These are phyloP conservation scores for Aleiodes alternator DNA, from an alignment of 2,888 invertebrate genomes.

Conservation along the genomic window DNA sequence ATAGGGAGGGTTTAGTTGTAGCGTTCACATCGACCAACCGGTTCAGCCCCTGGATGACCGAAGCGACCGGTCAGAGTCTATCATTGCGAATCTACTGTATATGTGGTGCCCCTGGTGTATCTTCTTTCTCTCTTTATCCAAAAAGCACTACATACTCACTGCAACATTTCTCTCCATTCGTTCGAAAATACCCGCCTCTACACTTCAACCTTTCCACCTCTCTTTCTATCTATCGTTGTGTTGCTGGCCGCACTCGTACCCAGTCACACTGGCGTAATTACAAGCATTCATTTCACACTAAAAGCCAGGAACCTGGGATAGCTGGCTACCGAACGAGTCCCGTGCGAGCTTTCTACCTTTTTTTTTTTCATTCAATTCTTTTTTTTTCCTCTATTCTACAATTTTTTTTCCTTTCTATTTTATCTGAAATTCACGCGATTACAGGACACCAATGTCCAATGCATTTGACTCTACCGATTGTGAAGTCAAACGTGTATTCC, in stretches of 20 bases:
- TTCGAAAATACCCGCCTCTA: slow-evolving; percentile 37
- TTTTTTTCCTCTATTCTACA: slow-evolving; percentile 14
- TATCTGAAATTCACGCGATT: slow-evolving; percentile 28
- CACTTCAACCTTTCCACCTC: slow-evolving; percentile 13
- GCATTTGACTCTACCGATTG: slow-evolving; percentile 11
- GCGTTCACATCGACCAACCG: slow-evolving; percentile 36
- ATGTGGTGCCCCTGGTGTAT: slow-evolving; percentile 22
- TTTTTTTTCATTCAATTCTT: slow-evolving; percentile 11
- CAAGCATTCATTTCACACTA: slow-evolving; percentile 75
- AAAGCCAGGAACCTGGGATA: slow-evolving; percentile 67
- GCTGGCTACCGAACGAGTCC: slow-evolving; percentile 50
- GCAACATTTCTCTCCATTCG: slow-evolving; percentile 37
- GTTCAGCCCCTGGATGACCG: slow-evolving; percentile 54
- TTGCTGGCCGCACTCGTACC: slow-evolving; percentile 56
- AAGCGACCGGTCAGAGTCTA: slow-evolving; percentile 64
- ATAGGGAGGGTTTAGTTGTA: slow-evolving; percentile 57
- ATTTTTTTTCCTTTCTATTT: slow-evolving; percentile 13
- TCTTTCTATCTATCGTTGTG: slow-evolving; percentile 49
- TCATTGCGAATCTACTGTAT: slow-evolving; percentile 63
- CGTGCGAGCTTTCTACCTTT: slow-evolving; percentile 19
- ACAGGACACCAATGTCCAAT: slow-evolving; percentile 16
- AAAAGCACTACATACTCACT: slow-evolving; percentile 49
- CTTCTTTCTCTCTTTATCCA: slow-evolving; percentile 46
- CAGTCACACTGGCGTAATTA: slow-evolving; percentile 70
- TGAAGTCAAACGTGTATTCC: slow-evolving; percentile 3